A percentile compares a stretch with the other conserved stretches of the same genome.
Evolutionary conservation across 2,113 vertebrate genomes (phyloP).

Genomic region (Anarhynchus alexandrinus): DNA sequence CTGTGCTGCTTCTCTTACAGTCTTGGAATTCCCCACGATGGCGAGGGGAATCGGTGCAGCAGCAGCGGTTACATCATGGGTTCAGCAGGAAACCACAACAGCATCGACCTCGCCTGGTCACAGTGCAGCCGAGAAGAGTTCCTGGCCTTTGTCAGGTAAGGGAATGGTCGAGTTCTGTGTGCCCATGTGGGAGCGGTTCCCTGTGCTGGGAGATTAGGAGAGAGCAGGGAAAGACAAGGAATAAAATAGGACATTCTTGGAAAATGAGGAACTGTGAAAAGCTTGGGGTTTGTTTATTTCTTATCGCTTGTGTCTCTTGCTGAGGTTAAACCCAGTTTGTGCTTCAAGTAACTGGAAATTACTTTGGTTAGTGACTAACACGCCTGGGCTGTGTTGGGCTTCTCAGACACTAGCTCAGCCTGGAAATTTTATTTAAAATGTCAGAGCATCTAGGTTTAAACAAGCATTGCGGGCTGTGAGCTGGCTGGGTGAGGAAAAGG

Average conservation of each 20-base stretch:
- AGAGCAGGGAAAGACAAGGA: not conserved
- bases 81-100: conserved; percentile 80
- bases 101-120: conserved; percentile 85
- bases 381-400: not conserved
- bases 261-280: not conserved
- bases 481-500: conserved; percentile 12
- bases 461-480: not conserved
- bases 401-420: conserved; percentile 14
- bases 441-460: conserved; percentile 1
- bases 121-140: conserved; percentile 86
- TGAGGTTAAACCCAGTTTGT: not conserved
- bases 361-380: not conserved
- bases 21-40: conserved; percentile 91
- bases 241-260: not conserved
- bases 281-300: not conserved
- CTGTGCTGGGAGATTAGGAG: not conserved
- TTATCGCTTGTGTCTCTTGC: not conserved
- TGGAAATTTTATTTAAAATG: conserved; percentile 13
- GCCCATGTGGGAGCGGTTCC: not conserved
- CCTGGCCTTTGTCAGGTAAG: conserved; percentile 83
- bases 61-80: conserved; percentile 88
- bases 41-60: conserved; percentile 78
- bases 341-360: not conserved
- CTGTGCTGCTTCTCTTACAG: conserved; percentile 57
- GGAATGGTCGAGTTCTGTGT: not conserved